A percentile compares a stretch with the other conserved stretches of the same genome.
phyloP scores from a whole-genome alignment of 2,888 invertebrate species.

The Eupithecia vulgata region DNA sequence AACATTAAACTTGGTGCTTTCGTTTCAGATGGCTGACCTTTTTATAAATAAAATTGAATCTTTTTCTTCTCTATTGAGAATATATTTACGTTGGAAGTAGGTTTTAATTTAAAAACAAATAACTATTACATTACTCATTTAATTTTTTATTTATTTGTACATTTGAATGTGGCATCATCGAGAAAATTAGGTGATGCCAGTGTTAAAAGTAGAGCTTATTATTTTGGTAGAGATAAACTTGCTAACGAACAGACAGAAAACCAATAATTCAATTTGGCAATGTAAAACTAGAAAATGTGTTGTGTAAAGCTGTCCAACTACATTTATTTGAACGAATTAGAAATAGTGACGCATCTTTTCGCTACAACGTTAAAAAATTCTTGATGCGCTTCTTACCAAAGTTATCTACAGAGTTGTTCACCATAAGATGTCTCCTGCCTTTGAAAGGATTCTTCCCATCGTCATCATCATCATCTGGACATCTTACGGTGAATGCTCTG shows the following conservation, averaged over 20 bases:
- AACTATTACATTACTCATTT: too few species aligned
- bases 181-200: conserved; percentile 1
- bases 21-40: background rate
- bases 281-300: background rate
- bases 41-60: background rate
- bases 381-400: too few species aligned
- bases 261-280: background rate
- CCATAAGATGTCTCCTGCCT: too few species aligned
- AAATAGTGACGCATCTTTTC: background rate
- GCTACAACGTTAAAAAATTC: too few species aligned
- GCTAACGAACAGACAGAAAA: background rate
- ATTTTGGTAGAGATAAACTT: conserved; percentile 3
- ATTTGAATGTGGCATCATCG: background rate
- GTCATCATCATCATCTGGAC: too few species aligned
- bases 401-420: too few species aligned
- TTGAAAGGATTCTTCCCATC: too few species aligned
- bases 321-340: background rate
- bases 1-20: conserved; percentile 25
- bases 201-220: background rate
- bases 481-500: too few species aligned
- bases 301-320: conserved; percentile 1
- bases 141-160: too few species aligned
- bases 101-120: too few species aligned
- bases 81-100: background rate
- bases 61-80: background rate